These are phyloP conservation scores for Norana najaformis DNA, from an alignment of 2,888 invertebrate genomes.

Conservation along the genomic window DNA sequence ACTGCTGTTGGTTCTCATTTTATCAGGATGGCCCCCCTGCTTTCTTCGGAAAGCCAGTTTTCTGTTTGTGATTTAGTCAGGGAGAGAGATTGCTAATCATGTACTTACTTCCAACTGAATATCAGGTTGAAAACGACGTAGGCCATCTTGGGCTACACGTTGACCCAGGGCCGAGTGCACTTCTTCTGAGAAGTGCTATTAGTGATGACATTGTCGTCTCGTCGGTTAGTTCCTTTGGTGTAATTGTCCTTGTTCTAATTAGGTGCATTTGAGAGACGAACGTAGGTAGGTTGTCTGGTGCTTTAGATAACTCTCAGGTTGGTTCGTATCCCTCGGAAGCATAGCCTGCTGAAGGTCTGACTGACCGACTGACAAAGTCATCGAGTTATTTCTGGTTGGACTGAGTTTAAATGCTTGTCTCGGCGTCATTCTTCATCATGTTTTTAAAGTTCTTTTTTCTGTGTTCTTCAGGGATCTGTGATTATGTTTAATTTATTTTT, in stretches of 20 bases:
- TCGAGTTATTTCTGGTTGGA: background rate
- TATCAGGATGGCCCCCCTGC: too few relatives aligned
- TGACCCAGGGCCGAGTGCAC: background rate
- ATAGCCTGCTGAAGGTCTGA: too few relatives aligned
- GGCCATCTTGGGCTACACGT: background rate
- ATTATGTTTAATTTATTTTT: background rate
- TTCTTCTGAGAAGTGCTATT: background rate
- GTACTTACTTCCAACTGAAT: too few relatives aligned
- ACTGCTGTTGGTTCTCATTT: too few relatives aligned
- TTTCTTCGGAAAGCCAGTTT: too few relatives aligned
- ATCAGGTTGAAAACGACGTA: too few relatives aligned
- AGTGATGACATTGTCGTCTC: too few relatives aligned
- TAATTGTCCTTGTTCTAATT: too few relatives aligned
- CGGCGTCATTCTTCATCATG: background rate
- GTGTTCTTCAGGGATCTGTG: background rate
- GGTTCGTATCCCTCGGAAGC: background rate
- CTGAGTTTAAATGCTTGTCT: background rate
- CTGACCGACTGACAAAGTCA: too few relatives aligned
- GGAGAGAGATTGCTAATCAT: too few relatives aligned
- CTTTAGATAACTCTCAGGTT: slow-evolving; percentile 13
- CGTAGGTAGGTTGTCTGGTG: background rate
- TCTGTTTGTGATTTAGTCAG: too few relatives aligned
- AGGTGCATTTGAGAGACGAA: too few relatives aligned
- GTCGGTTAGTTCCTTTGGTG: background rate
- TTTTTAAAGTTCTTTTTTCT: background rate